Evolutionary conservation across 2,888 invertebrate species (phyloP).

Genomic region (Monopis laevigella): DNA sequence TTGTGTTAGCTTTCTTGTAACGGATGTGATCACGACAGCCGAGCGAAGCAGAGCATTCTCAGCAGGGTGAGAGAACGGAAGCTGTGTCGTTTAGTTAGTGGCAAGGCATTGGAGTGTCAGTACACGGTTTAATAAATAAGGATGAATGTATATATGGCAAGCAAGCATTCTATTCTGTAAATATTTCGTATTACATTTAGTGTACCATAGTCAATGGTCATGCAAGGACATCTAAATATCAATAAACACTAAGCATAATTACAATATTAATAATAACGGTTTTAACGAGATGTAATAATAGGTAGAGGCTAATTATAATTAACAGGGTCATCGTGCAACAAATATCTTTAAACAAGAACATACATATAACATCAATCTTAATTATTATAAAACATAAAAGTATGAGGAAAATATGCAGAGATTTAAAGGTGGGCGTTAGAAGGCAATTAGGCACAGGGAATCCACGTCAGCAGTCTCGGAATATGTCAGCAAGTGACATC

Average conservation of each 20-base stretch:
- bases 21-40: slow-evolving; percentile 16
- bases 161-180: slow-evolving; percentile 45
- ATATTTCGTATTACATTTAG: slow-evolving; percentile 1
- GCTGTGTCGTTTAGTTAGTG: slow-evolving; percentile 63
- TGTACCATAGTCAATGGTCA: neutral
- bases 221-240: too few species aligned
- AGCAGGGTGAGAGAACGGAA: slow-evolving; percentile 58
- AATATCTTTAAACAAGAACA: too few species aligned
- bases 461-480: slow-evolving; percentile 41
- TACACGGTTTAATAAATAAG: slow-evolving; percentile 17
- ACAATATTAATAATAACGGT: too few species aligned
- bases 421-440: slow-evolving; percentile 44
- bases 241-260: too few species aligned
- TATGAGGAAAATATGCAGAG: too few species aligned
- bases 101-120: slow-evolving; percentile 59
- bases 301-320: too few species aligned
- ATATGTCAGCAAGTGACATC: slow-evolving; percentile 29
- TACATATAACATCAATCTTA: too few species aligned
- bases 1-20: too few species aligned
- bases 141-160: slow-evolving; percentile 22
- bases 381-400: too few species aligned
- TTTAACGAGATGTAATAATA: too few species aligned
- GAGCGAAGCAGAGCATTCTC: slow-evolving; percentile 65
- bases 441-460: slow-evolving; percentile 38
- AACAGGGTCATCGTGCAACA: too few species aligned